Base-by-base conservation (phyloP, 2,888 invertebrate species). In the Sepioteuthis lessoniana region DNA sequence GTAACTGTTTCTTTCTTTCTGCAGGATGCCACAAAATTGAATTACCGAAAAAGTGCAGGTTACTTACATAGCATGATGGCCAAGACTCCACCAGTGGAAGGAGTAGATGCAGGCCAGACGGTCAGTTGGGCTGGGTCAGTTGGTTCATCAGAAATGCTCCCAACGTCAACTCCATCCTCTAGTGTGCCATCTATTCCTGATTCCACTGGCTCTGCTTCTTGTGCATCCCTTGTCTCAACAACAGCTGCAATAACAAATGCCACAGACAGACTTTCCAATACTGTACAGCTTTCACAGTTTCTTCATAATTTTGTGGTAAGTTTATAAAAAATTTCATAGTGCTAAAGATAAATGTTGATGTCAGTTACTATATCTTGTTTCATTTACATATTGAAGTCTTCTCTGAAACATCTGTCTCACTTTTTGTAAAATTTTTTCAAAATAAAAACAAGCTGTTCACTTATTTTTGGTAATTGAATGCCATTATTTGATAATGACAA, bases 251-350 rank as follows among this genome's bases (percentile, higher is more conserved):
- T 98, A 90, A 97, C 98, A 91, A 97, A 98, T 91, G 97, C 97
- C 90, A 97, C 98, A 95, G 98, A 98, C 96, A 98, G 98, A 96
- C 98, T 98, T 96, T 98, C 98, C 96, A 98, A 98, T 13, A 98
- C 98, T 91, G 97, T 98, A 94, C 98, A 98, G 96, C 97, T 99
- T 94, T 98, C 98, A 92, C 98, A 98, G 97, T 98, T 99, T 96
- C 98, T 99, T 93, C 98, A 99, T 97, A 98, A 98, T 42, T 97
- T 99, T 95, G 98, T 98, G 96, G 97, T 97, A 95, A 96, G 97
- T 96, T 38, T 35, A 25, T 13, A 28, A n/a, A 93, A n/a, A n/a
- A 38, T 55, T 21, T 90, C 31, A 25, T 55, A 21, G 3, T 25
- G 1, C 3, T 1, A 47, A 47, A 47, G n/a, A n/a, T n/a, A n/a